These are phyloP conservation scores for Maccullochella peelii DNA, from an alignment of 2,113 vertebrate genomes.

Conservation along the genomic window DNA sequence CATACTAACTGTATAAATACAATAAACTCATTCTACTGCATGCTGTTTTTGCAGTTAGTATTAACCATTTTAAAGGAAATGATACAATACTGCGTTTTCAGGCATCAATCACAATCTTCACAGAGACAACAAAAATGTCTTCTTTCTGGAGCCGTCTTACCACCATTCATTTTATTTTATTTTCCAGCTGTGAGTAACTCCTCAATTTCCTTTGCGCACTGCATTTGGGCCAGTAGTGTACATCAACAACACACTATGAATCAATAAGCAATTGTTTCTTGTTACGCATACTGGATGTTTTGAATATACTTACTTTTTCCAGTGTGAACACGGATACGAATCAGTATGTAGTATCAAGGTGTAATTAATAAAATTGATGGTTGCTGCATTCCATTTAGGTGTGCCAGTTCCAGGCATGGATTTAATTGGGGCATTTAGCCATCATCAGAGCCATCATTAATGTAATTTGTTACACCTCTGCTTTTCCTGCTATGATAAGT, in stretches of 20 bases:
- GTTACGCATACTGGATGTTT: neutral
- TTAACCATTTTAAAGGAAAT: neutral
- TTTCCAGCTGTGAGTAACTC: neutral
- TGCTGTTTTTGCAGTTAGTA: too few species aligned
- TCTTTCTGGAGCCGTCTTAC: neutral
- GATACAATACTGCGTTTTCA: neutral
- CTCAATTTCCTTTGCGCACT: neutral
- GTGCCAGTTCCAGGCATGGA: neutral
- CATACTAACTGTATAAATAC: neutral
- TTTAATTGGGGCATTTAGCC: too few species aligned
- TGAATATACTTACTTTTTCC: neutral
- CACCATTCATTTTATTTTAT: neutral
- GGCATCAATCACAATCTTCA: neutral
- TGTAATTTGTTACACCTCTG: neutral
- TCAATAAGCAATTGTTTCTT: neutral
- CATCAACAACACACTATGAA: neutral
- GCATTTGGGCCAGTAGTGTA: neutral
- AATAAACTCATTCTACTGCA: neutral
- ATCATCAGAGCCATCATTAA: too few species aligned
- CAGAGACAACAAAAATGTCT: neutral
- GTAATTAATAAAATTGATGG: neutral
- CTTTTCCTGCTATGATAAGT: neutral
- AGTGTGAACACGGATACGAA: neutral
- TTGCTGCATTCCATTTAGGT: neutral
- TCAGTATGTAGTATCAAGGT: neutral